Conservation (phyloP, 2,797 vertebrate species). For the Tamandua tetradactyla region DNA sequence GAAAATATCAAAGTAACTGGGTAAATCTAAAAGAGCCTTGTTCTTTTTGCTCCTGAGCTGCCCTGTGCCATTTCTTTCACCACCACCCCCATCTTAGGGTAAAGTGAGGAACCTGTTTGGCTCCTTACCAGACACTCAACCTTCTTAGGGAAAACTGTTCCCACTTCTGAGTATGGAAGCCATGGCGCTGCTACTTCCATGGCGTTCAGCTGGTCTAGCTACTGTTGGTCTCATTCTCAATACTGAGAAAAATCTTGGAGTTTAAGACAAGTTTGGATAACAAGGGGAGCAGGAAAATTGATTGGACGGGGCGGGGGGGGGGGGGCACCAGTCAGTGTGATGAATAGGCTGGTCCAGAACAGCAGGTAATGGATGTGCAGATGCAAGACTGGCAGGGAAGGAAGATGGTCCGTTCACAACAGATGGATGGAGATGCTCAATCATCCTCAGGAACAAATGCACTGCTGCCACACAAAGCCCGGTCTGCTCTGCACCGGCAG, state of each 20-base stretch:
- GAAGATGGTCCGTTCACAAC: constrained; percentile 74
- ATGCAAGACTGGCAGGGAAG: constrained; percentile 78
- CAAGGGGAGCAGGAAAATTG: constrained; percentile 77
- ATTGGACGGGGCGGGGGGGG: constrained; percentile 59
- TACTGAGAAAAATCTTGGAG: constrained; percentile 71
- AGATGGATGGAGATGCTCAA: constrained; percentile 83
- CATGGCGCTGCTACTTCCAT: not conserved
- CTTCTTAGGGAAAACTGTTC: not conserved
- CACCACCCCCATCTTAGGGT: no score
- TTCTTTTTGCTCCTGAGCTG: not conserved
- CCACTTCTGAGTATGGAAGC: not conserved
- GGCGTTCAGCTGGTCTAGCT: not conserved
- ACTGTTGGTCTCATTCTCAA: constrained; percentile 28
- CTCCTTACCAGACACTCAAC: not conserved
- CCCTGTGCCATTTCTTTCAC: not conserved
- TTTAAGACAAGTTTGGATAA: constrained; percentile 76
- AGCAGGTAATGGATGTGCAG: constrained; percentile 79
- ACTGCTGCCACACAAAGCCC: constrained; percentile 46
- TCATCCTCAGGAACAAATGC: constrained; percentile 76
- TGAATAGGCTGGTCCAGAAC: constrained; percentile 77
- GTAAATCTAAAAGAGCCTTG: not conserved
- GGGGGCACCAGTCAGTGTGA: constrained; percentile 76
- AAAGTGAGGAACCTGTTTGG: not conserved
- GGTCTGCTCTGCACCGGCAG: constrained; percentile 30
- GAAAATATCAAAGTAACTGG: not conserved